Evolutionary conservation across 2,797 vertebrate species (phyloP), one percentile per base, ranked within the genome.

Genomic region (Urosaurus nigricauda): DNA sequence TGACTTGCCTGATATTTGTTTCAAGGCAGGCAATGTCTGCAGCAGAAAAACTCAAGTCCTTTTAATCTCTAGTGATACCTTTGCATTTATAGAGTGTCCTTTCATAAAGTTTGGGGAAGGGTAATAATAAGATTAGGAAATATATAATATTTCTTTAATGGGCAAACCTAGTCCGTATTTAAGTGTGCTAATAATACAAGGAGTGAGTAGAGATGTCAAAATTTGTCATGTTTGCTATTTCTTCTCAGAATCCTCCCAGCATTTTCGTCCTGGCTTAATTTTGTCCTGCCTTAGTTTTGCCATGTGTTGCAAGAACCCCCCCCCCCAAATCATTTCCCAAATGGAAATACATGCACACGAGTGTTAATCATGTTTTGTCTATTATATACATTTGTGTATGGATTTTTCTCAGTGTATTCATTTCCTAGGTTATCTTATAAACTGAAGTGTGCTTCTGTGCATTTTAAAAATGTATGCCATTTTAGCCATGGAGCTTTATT

Each of bases 1-100:
- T 79, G 19, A 6, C 65, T 65, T 35, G 88, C 73, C 79, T 83
- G 17, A 13, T 0, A 32, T 65, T 90, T 85, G 3, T 86, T 88
- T 47, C 79, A 92, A n/a, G 24, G 7, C 79, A 53, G 70, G 40
- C 40, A 51, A 43, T 47, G 56, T 80, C 63, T n/a, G 37, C 17
- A 75, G 0, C 9, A 82, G 88, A 8, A 51, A 8, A 7, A 75
- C 68, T 84, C 37, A 87, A n/a, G 29, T 35, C 58, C 51, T 43
- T 77, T 85, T 77, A 60, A 40, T 75, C 29, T 63, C 1, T 19
- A 9, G 12, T 5, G 40, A 85, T 58, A 26, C 37, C 58, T 77
- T 40, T 86, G 32, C 12, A 60, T 58, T 16, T 32, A 16, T 9
- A 75, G 13, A 11, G 4, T n/a, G 60, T 21, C 60, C 74, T 51